phyloP scores from a whole-genome alignment of 2,113 vertebrate genomes.

The Falcunculus frontatus region DNA sequence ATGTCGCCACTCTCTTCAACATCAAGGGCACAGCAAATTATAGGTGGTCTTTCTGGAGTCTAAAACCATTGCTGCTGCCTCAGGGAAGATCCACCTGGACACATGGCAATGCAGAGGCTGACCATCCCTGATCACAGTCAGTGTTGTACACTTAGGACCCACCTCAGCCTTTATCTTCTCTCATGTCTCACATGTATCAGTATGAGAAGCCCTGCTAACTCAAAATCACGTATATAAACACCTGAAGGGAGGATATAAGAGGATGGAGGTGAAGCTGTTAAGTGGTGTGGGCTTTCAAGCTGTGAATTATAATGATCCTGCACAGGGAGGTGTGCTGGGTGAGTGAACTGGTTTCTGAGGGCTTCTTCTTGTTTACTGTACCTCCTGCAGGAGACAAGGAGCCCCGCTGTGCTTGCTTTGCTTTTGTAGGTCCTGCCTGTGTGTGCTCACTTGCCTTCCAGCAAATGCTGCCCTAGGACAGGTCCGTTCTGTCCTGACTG shows the following conservation, averaged over 20 bases:
- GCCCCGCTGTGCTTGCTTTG: neutral
- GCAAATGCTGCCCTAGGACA: neutral
- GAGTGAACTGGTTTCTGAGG: neutral
- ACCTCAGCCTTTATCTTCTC: neutral
- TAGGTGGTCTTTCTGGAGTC: neutral
- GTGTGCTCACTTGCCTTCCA: neutral
- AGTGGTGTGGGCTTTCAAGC: neutral
- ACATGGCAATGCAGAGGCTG: neutral
- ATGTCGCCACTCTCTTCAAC: neutral
- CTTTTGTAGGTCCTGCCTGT: neutral
- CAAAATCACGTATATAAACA: neutral
- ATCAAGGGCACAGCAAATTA: neutral
- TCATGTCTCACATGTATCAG: neutral
- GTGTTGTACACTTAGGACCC: no score
- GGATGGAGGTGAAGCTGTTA: neutral
- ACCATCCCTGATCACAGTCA: fast-evolving
- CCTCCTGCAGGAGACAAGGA: neutral
- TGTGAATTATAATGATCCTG: neutral
- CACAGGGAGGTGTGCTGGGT: neutral
- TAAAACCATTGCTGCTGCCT: neutral
- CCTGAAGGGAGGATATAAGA: neutral
- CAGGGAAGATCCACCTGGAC: neutral
- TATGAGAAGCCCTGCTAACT: neutral
- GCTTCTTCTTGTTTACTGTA: neutral
- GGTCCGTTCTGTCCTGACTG: neutral